These are phyloP conservation scores for Torymus texanus DNA, from an alignment of 2,888 invertebrate species.

Conservation along the genomic window DNA sequence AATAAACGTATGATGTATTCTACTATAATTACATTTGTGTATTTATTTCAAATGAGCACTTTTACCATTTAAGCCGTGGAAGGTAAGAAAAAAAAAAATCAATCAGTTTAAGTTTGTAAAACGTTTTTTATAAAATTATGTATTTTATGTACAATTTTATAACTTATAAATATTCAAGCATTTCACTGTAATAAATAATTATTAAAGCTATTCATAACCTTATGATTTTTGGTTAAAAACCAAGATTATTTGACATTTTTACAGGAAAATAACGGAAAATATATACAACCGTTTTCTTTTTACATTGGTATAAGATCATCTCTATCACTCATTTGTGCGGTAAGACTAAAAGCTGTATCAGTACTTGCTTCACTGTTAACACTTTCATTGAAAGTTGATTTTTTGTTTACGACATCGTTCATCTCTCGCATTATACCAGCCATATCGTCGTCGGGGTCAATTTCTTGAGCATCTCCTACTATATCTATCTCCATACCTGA, in stretches of 20 bases:
- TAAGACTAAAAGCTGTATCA: constrained; percentile 73
- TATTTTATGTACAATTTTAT: constrained; percentile 44
- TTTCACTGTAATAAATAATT: constrained; percentile 44
- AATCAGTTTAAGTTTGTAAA: constrained; percentile 15
- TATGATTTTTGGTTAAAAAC: constrained; percentile 26
- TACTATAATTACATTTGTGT: constrained; percentile 26
- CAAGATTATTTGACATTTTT: constrained; percentile 36
- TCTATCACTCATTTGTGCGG: constrained; percentile 71
- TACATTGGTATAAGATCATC: constrained; percentile 66
- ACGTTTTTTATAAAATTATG: constrained; percentile 52
- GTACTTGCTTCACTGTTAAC: constrained; percentile 73
- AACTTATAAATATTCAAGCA: constrained; percentile 10
- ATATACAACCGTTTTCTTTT: constrained; percentile 23
- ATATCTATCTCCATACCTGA: constrained; percentile 64
- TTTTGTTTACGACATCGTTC: constrained; percentile 69
- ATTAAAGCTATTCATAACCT: constrained; percentile 6
- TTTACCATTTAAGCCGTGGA: no score
- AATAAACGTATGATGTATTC: constrained; percentile 55
- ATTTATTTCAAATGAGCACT: background rate
- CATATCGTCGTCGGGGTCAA: constrained; percentile 73
- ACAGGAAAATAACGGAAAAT: constrained; percentile 1
- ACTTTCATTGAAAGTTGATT: constrained; percentile 69
- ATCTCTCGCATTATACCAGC: constrained; percentile 74
- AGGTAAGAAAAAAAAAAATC: background rate
- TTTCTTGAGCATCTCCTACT: constrained; percentile 68